phyloP scores from a whole-genome alignment of 1,140 invertebrate genomes.

The Dufourea novaeangliae region DNA sequence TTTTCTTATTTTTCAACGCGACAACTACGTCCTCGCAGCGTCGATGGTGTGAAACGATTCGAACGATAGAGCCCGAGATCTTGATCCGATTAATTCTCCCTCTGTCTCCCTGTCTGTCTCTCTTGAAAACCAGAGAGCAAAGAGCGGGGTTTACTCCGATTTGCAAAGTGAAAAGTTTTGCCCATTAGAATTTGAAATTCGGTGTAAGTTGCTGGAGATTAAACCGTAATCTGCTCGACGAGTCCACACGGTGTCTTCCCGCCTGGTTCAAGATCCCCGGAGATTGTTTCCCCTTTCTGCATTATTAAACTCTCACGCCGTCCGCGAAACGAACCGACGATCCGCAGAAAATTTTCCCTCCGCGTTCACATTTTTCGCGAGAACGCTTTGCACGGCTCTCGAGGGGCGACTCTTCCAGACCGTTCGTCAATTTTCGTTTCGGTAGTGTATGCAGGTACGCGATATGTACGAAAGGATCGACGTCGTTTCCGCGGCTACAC shows the following conservation, averaged over 20 bases:
- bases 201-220: constrained; percentile 16
- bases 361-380: constrained; percentile 3
- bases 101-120: not conserved
- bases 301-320: not conserved
- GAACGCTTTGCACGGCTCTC: too few relatives aligned
- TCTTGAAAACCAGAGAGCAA: not conserved
- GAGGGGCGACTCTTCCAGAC: too few relatives aligned
- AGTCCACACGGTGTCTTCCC: not conserved
- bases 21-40: constrained; percentile 19
- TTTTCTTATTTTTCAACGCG: constrained; percentile 41
- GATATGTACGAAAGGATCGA: not conserved
- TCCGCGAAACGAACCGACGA: not conserved
- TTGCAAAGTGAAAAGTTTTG: constrained; percentile 11
- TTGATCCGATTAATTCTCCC: too few relatives aligned
- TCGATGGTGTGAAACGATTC: not conserved
- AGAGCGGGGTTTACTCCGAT: not conserved
- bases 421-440: too few relatives aligned
- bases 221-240: constrained; percentile 27
- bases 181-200: constrained; percentile 35
- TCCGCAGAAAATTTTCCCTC: not conserved
- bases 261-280: not conserved
- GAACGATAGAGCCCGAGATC: not conserved
- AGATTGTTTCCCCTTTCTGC: not conserved
- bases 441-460: too few relatives aligned
- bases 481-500: not conserved